These are phyloP conservation scores for Parelbella ahira DNA, from an alignment of 2,888 invertebrate species.

Conservation along the genomic window DNA sequence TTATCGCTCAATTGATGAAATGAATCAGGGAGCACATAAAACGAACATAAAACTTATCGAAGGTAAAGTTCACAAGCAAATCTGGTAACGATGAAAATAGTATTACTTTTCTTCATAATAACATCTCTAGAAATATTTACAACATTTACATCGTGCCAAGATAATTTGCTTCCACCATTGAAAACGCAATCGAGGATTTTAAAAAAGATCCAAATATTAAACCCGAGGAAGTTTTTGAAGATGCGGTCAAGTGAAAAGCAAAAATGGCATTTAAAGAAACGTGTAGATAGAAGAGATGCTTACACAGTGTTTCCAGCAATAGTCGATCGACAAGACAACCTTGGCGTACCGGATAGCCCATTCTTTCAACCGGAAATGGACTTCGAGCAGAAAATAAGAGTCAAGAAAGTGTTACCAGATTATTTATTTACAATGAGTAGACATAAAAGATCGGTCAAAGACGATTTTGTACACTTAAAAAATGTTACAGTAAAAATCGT, in stretches of 20 bases:
- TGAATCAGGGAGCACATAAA: conserved; percentile 20
- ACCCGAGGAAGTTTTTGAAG: conserved; percentile 43
- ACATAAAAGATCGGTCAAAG: conserved; percentile 26
- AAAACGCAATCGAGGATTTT: conserved; percentile 40
- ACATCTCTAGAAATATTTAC: conserved; percentile 19
- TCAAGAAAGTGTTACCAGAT: conserved; percentile 48
- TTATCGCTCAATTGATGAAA: conserved; percentile 35
- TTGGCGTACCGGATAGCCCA: conserved; percentile 42
- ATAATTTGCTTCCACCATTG: conserved; percentile 22
- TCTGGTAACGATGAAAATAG: conserved; percentile 40
- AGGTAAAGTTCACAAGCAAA: no score
- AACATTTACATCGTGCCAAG: conserved; percentile 19
- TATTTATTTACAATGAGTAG: conserved; percentile 26
- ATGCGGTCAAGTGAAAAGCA: conserved; percentile 7
- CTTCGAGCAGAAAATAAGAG: conserved; percentile 41
- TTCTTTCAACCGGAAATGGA: conserved; percentile 44
- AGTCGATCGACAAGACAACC: conserved; percentile 17
- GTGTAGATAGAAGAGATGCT: conserved; percentile 6
- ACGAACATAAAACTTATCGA: no score
- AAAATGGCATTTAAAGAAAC: conserved; percentile 25
- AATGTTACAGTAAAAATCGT: background rate
- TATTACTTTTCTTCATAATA: conserved; percentile 30
- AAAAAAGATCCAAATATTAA: conserved; percentile 40
- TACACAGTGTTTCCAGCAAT: conserved; percentile 51
- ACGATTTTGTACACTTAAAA: no score